phyloP scores from a whole-genome alignment of 2,113 vertebrate species.

The Microtus richardsoni region DNA sequence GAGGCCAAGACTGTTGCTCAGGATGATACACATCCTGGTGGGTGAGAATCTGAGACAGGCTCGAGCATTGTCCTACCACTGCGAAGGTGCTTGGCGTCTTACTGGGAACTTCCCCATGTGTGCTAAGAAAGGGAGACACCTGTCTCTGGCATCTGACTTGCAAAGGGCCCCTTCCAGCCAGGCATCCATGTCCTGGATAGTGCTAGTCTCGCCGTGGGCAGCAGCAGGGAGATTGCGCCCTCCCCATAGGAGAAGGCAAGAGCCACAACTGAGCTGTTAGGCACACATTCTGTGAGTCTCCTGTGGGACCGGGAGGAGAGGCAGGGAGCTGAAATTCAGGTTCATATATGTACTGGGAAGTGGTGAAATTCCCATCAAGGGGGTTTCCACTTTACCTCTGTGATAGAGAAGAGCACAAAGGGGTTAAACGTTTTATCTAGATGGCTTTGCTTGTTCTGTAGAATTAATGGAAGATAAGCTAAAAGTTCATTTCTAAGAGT shows the following conservation, averaged over 20 bases:
- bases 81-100: background rate
- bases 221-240: background rate
- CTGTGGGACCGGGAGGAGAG: background rate
- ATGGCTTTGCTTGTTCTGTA: slow-evolving; percentile 89
- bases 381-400: background rate
- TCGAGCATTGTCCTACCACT: background rate
- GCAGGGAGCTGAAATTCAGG: background rate
- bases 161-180: background rate
- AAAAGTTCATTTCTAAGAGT: slow-evolving; percentile 93
- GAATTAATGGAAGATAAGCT: slow-evolving; percentile 92
- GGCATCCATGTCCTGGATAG: background rate
- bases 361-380: background rate
- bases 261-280: background rate
- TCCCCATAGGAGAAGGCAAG: background rate
- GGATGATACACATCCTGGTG: background rate
- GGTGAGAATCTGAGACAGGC: background rate
- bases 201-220: background rate
- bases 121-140: background rate
- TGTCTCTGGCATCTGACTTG: background rate
- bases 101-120: background rate
- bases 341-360: fast-evolving
- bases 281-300: background rate
- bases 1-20: background rate
- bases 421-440: slow-evolving; percentile 89
- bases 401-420: slow-evolving; percentile 66